Evolutionary conservation across 2,113 vertebrate species (phyloP).

Genomic region (Calidris pugnax): DNA sequence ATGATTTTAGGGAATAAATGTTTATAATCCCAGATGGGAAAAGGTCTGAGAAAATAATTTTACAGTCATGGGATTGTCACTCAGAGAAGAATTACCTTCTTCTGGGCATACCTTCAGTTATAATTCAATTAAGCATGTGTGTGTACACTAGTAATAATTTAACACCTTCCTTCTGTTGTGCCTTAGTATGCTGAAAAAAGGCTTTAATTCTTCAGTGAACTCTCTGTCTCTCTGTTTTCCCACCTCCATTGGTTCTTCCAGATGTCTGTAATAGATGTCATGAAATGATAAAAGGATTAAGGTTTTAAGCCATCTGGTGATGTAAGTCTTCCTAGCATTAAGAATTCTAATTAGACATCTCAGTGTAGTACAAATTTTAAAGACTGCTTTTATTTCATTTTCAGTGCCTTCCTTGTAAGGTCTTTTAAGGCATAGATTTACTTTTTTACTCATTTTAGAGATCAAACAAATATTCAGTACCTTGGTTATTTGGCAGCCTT

Average conservation of each 20-base stretch:
- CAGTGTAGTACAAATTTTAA: not conserved
- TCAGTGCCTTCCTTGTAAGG: not conserved
- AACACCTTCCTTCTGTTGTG: not conserved
- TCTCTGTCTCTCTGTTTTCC: not conserved
- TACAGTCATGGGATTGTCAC: not conserved
- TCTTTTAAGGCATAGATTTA: not conserved
- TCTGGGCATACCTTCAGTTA: not conserved
- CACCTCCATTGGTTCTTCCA: not conserved
- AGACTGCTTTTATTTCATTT: not conserved
- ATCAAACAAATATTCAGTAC: not conserved
- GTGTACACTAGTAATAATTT: not conserved
- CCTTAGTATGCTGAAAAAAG: not conserved
- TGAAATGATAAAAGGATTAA: conserved; percentile 40
- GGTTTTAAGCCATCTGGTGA: conserved; percentile 13
- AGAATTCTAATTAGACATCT: not conserved
- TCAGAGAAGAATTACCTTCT: not conserved
- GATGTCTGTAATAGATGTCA: not conserved
- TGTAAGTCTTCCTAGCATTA: not conserved
- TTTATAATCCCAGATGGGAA: conserved; percentile 24
- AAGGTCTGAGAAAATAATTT: conserved; percentile 11
- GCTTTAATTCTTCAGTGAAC: not conserved
- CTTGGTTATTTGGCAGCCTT: not conserved
- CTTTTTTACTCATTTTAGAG: not conserved
- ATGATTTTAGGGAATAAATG: not conserved
- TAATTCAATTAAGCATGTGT: not conserved